phyloP scores from a whole-genome alignment of 2,113 vertebrate species.

The Halcyon malimbica region DNA sequence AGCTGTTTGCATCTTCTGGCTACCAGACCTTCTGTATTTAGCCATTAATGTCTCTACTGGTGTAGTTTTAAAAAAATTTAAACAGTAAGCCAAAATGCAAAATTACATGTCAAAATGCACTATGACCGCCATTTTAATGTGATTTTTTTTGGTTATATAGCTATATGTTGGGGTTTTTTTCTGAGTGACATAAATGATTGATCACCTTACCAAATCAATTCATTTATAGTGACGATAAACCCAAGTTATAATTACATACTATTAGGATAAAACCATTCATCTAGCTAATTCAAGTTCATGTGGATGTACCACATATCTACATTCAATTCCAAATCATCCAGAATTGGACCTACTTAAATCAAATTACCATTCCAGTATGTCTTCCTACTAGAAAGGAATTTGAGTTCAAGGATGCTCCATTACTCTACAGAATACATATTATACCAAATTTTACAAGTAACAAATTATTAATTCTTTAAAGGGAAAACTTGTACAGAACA shows the following conservation, averaged over 20 bases:
- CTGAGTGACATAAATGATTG: neutral
- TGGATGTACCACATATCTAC: neutral
- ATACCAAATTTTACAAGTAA: neutral
- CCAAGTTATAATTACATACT: neutral
- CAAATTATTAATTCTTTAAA: neutral
- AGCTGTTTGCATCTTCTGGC: neutral
- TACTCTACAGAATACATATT: neutral
- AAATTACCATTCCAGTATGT: neutral
- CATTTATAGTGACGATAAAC: neutral
- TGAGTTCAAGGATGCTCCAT: neutral
- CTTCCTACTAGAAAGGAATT: neutral
- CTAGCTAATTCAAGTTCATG: neutral
- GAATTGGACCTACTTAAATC: neutral
- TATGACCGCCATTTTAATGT: neutral
- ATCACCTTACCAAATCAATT: neutral
- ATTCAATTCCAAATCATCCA: neutral
- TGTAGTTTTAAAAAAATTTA: neutral
- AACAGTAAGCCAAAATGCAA: neutral
- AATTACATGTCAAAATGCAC: neutral
- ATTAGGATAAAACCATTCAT: neutral
- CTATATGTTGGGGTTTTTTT: neutral
- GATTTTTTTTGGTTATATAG: neutral
- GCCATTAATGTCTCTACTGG: neutral
- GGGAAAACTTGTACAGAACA: neutral
- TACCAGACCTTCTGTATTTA: neutral